Conservation (phyloP, 35 echinoderm and acorn worm genomes). For the Ptychodera flava region DNA sequence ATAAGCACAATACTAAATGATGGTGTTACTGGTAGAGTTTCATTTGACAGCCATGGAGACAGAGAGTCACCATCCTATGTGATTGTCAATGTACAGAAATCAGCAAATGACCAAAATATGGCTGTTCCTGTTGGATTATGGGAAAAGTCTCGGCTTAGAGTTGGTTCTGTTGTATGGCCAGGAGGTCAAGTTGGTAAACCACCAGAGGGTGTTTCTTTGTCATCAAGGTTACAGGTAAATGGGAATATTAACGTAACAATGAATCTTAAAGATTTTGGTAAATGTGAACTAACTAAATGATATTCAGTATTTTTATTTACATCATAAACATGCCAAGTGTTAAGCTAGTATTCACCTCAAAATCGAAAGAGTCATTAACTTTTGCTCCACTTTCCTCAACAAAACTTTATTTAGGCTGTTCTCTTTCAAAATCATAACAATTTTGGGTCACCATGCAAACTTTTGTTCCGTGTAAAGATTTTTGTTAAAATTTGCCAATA, state of each 20-base stretch:
- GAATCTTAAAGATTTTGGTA: no score
- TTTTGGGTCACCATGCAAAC: no score
- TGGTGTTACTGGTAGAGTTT: conserved; percentile 16
- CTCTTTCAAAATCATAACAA: no score
- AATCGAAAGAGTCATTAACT: no score
- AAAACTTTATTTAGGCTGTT: no score
- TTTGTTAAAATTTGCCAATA: no score
- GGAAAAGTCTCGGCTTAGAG: not conserved
- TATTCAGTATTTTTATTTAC: conserved; percentile 3
- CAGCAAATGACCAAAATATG: not conserved
- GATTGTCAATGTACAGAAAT: conserved; percentile 22
- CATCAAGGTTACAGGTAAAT: conserved; percentile 28
- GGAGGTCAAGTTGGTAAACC: conserved; percentile 3
- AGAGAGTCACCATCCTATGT: conserved; percentile 19
- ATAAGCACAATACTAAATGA: not conserved
- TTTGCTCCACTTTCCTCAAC: no score
- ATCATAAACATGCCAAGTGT: conserved; percentile 23
- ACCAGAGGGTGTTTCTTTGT: conserved; percentile 31
- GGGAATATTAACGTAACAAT: no score
- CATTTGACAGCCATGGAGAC: conserved; percentile 15
- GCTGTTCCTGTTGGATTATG: not conserved
- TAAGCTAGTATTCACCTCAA: conserved; percentile 26
- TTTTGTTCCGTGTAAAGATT: no score
- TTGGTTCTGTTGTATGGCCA: conserved; percentile 36
- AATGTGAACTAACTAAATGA: no score